Conservation (phyloP, 2,113 vertebrate species). For the Ginglymostoma cirratum region DNA sequence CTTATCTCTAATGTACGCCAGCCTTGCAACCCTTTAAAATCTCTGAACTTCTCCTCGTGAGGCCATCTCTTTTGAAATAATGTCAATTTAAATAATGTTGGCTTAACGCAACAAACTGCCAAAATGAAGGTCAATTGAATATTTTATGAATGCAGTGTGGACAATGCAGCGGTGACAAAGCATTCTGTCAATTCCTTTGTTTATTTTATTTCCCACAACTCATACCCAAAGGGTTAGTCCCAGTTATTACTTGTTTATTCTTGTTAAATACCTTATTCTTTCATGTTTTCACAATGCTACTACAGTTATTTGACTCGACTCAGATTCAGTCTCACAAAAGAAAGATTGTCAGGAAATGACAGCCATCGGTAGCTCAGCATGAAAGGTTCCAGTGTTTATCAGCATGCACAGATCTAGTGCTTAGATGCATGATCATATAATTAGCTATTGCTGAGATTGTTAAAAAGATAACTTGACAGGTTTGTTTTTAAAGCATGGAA, state of each 20-base stretch:
- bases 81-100: not conserved
- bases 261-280: slow-evolving; percentile 6
- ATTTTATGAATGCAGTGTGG: not conserved
- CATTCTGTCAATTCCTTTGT: not conserved
- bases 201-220: not conserved
- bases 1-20: too few species aligned
- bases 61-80: not conserved
- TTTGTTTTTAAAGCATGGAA: slow-evolving; percentile 21
- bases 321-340: slow-evolving; percentile 12
- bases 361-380: not conserved
- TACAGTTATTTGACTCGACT: slow-evolving; percentile 15
- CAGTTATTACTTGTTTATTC: not conserved
- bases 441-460: slow-evolving; percentile 30
- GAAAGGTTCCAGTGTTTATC: slow-evolving; percentile 25
- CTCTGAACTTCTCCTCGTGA: too few species aligned
- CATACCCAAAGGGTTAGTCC: not conserved
- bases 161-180: not conserved
- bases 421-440: slow-evolving; percentile 18
- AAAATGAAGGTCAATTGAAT: not conserved
- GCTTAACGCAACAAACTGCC: not conserved
- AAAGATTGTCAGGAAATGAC: slow-evolving; percentile 21
- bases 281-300: not conserved
- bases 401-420: not conserved
- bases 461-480: slow-evolving; percentile 36
- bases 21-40: too few species aligned